A percentile compares a stretch with the other conserved stretches of the same genome.
These are phyloP conservation scores for Semotilus atromaculatus DNA, from an alignment of 2,797 vertebrate species.

Conservation along the genomic window DNA sequence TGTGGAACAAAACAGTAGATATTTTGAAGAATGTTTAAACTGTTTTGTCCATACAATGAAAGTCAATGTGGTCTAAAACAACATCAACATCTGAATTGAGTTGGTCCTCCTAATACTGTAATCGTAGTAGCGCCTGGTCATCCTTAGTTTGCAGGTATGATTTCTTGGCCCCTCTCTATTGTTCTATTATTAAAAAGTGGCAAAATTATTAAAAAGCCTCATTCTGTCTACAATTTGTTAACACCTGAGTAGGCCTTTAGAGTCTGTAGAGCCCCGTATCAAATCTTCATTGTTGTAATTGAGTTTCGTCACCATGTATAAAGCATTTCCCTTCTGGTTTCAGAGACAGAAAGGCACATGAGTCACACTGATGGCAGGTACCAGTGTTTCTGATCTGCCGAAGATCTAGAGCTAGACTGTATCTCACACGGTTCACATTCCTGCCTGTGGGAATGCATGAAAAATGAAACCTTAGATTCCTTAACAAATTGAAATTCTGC, in stretches of 20 bases:
- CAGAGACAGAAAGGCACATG: background rate
- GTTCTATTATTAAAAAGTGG: background rate
- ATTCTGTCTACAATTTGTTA: background rate
- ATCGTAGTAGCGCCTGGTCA: background rate
- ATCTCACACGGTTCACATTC: background rate
- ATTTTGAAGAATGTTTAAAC: background rate
- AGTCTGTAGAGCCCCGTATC: background rate
- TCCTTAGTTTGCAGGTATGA: background rate
- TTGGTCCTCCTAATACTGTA: background rate
- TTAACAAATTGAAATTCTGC: constrained; percentile 21
- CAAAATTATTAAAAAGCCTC: background rate
- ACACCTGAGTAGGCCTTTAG: background rate
- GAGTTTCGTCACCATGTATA: background rate
- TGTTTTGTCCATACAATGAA: background rate
- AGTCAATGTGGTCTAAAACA: background rate
- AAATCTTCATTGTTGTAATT: background rate
- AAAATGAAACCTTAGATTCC: constrained; percentile 29
- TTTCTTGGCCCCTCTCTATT: background rate
- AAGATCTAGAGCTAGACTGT: constrained; percentile 21
- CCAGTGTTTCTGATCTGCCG: constrained; percentile 25
- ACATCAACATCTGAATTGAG: background rate
- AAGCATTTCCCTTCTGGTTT: constrained; percentile 11
- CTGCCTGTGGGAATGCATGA: constrained; percentile 26
- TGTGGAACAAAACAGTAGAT: background rate
- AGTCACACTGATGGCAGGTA: constrained; percentile 20